Conservation (phyloP, 1,140 invertebrate species). For the Bombus haemorrhoidalis region DNA sequence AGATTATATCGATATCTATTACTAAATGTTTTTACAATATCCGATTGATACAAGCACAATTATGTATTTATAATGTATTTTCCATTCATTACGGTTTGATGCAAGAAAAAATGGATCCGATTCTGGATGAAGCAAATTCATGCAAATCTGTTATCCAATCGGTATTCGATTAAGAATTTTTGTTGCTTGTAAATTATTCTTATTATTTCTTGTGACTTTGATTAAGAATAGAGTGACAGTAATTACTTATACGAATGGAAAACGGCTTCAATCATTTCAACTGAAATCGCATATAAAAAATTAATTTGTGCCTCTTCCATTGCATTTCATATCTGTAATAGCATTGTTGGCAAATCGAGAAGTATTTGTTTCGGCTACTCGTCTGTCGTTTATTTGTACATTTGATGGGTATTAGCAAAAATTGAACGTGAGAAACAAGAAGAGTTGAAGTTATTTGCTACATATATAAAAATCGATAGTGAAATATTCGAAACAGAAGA, state of each 20-base stretch:
- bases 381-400: too few relatives aligned
- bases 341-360: too few relatives aligned
- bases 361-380: too few relatives aligned
- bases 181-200: too few relatives aligned
- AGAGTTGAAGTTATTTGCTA: too few relatives aligned
- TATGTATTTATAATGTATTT: not conserved
- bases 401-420: too few relatives aligned
- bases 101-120: not conserved
- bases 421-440: too few relatives aligned
- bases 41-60: not conserved
- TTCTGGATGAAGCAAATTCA: not conserved
- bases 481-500: too few relatives aligned
- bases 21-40: not conserved
- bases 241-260: not conserved
- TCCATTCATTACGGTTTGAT: not conserved
- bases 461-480: too few relatives aligned
- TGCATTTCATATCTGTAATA: not conserved
- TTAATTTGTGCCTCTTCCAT: not conserved
- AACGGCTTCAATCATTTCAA: not conserved
- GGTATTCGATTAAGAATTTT: not conserved
- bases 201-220: too few relatives aligned
- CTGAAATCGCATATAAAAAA: not conserved
- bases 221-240: not conserved
- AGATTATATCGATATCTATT: too few relatives aligned
- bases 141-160: not conserved